A percentile compares a stretch with the other conserved stretches of the same genome.
Evolutionary conservation across 2,113 vertebrate genomes (phyloP).

Genomic region (Sialia sialis): DNA sequence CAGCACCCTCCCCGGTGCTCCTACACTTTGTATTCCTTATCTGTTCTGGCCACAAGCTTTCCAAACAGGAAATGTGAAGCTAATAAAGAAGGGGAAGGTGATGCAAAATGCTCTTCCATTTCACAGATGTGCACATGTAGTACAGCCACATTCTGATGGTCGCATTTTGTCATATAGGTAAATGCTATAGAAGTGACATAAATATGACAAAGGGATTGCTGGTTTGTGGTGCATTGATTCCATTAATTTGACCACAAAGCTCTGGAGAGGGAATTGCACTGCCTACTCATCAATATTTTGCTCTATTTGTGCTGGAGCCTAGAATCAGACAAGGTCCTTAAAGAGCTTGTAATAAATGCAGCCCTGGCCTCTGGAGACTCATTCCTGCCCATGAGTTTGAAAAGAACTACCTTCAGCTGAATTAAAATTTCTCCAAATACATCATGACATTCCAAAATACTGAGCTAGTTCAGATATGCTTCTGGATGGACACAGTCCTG

Average conservation of each 20-base stretch:
- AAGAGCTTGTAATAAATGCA: slow-evolving; percentile 31
- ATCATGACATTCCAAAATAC: neutral
- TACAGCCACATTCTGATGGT: neutral
- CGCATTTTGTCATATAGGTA: neutral
- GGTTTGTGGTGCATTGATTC: slow-evolving; percentile 11
- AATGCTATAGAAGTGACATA: neutral
- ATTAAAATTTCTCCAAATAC: neutral
- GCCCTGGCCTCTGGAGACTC: neutral
- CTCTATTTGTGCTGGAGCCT: neutral
- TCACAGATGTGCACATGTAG: neutral
- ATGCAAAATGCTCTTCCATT: neutral
- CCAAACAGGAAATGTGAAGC: neutral
- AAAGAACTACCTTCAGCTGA: slow-evolving; percentile 9
- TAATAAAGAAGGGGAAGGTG: neutral
- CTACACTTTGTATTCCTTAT: neutral
- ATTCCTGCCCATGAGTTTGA: slow-evolving; percentile 1
- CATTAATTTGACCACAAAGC: slow-evolving; percentile 45
- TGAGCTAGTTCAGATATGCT: neutral
- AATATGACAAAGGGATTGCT: slow-evolving; percentile 7
- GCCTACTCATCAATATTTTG: slow-evolving; percentile 40
- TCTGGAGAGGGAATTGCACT: slow-evolving; percentile 43
- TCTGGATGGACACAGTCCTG: neutral
- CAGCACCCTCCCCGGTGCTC: neutral
- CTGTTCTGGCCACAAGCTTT: neutral
- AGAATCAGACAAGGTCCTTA: slow-evolving; percentile 12